These are phyloP conservation scores for Habroteleia sp. DNA, from an alignment of 2,888 invertebrate species.

Conservation along the genomic window DNA sequence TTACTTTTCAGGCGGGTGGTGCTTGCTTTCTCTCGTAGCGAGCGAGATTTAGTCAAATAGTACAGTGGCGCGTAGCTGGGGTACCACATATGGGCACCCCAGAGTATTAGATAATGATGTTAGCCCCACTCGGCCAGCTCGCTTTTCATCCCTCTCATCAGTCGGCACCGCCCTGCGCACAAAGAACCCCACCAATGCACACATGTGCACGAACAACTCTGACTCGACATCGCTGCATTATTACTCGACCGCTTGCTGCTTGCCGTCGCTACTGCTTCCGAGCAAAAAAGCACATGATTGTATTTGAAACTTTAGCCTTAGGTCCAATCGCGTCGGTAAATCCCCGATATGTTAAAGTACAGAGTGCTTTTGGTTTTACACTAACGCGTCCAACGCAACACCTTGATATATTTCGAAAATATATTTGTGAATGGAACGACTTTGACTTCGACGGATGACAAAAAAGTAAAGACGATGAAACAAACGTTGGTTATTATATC, in stretches of 20 bases:
- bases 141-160: conserved; percentile 65
- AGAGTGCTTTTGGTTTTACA: conserved; percentile 35
- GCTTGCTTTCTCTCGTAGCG: conserved; percentile 29
- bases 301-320: conserved; percentile 68
- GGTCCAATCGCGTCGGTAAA: conserved; percentile 46
- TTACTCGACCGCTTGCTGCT: conserved; percentile 68
- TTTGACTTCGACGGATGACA: conserved; percentile 15
- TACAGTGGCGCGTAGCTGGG: conserved; percentile 74
- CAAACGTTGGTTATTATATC: too few species aligned
- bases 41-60: conserved; percentile 61
- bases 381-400: conserved; percentile 10
- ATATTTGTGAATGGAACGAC: conserved; percentile 27
- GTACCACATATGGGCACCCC: conserved; percentile 79
- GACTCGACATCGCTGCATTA: conserved; percentile 57
- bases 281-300: conserved; percentile 64
- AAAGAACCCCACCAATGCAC: conserved; percentile 70
- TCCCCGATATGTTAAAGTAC: conserved; percentile 49
- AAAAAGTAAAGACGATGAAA: too few species aligned
- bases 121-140: conserved; percentile 70
- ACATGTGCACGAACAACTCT: conserved; percentile 65
- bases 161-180: conserved; percentile 69
- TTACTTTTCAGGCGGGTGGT: conserved; percentile 20
- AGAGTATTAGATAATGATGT: conserved; percentile 80
- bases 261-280: conserved; percentile 22
- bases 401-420: conserved; percentile 36